These are phyloP conservation scores for Drosophila suzukii DNA, from an alignment of 1,140 invertebrate genomes.

Conservation along the genomic window DNA sequence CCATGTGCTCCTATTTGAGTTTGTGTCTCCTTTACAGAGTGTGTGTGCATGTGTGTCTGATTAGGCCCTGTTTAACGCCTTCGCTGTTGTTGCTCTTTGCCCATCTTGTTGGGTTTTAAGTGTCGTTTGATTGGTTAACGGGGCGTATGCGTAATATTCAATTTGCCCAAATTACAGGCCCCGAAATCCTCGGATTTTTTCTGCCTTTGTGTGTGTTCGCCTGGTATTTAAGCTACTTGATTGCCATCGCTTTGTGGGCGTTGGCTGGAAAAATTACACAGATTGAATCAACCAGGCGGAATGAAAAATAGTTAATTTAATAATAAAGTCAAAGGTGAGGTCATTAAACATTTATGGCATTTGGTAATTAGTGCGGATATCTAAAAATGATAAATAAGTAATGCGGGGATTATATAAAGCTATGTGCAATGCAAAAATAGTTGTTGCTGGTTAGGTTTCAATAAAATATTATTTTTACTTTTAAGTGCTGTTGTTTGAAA, in stretches of 20 bases:
- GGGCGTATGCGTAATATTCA: conserved; percentile 76
- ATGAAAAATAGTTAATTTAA: conserved; percentile 12
- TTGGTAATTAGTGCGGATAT: conserved; percentile 6
- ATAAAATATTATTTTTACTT: too few species aligned
- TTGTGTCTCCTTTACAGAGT: background rate
- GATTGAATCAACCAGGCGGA: conserved; percentile 6
- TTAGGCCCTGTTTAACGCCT: conserved; percentile 54
- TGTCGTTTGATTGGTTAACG: conserved; percentile 49
- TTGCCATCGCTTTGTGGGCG: conserved; percentile 60
- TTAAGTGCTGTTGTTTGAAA: background rate
- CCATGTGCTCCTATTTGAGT: conserved; percentile 4
- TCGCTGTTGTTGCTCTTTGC: conserved; percentile 29
- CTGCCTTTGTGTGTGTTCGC: background rate
- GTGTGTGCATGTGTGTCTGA: conserved; percentile 44
- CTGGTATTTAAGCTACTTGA: conserved; percentile 42
- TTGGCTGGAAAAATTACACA: conserved; percentile 28
- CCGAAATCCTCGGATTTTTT: conserved; percentile 6
- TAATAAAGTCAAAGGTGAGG: conserved; percentile 43
- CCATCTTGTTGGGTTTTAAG: conserved; percentile 52
- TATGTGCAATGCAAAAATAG: background rate
- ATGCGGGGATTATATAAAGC: background rate
- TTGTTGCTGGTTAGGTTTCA: too few species aligned
- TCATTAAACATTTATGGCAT: conserved; percentile 13
- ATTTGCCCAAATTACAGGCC: conserved; percentile 67
- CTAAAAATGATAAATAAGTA: background rate